Percentiles rank a stretch among this genome's conserved stretches.
Conservation (phyloP, 2,797 vertebrate genomes). For the Protosalanx chinensis region DNA sequence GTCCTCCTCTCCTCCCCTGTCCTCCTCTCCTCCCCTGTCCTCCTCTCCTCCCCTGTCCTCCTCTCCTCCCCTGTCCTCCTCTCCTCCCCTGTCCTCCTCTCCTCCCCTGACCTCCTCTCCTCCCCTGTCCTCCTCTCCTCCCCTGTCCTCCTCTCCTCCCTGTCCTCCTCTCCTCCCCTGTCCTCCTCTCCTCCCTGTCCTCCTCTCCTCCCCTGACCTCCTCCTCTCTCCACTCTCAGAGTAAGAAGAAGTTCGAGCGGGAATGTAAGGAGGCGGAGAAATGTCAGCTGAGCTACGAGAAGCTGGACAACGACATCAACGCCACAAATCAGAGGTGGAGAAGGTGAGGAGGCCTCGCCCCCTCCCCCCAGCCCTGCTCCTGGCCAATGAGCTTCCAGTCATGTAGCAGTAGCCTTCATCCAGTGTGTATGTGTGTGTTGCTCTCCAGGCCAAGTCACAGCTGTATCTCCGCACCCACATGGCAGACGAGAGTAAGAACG, state of each 20-base stretch:
- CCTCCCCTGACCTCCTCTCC: not conserved
- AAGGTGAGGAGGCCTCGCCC: constrained; percentile 76
- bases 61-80: too few species aligned
- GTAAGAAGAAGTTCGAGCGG: constrained; percentile 98
- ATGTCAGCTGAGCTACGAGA: constrained; percentile 88
- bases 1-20: too few species aligned
- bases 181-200: not conserved
- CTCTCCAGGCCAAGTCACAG: constrained; percentile 87
- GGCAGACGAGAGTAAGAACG: constrained; percentile 98
- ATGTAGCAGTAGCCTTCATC: too few species aligned
- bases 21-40: too few species aligned
- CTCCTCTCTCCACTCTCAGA: constrained; percentile 67
- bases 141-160: not conserved
- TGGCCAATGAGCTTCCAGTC: too few species aligned
- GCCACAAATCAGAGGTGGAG: constrained; percentile 98
- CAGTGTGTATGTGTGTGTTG: not conserved
- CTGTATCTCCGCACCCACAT: constrained; percentile 91
- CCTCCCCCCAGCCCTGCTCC: too few species aligned
- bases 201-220: not conserved
- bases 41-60: too few species aligned
- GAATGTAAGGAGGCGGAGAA: constrained; percentile 97
- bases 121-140: too few species aligned
- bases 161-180: not conserved
- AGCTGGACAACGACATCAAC: constrained; percentile 92
- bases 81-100: too few species aligned